phyloP scores from a whole-genome alignment of 2,113 vertebrate genomes.

The Mormoops blainvillei region DNA sequence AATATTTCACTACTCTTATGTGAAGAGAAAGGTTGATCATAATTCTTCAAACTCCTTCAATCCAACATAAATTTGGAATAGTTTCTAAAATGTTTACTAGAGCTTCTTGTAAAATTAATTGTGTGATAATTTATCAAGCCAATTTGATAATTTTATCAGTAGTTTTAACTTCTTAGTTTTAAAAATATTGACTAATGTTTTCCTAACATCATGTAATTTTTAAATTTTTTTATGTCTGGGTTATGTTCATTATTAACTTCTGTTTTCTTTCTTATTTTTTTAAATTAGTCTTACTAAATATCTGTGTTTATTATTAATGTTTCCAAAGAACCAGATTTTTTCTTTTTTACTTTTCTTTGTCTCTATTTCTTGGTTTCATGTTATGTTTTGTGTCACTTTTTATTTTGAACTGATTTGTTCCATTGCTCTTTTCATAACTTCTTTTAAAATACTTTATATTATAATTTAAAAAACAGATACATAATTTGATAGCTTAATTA shows the following conservation, averaged over 20 bases:
- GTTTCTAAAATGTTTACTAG: not conserved
- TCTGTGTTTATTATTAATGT: not conserved
- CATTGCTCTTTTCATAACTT: not conserved
- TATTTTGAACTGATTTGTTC: not conserved
- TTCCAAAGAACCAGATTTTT: not conserved
- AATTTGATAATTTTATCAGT: not conserved
- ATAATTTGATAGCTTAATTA: not conserved
- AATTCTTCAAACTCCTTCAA: not conserved
- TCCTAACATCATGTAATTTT: not conserved
- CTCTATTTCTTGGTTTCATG: not conserved
- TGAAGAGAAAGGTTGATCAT: not conserved
- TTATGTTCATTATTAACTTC: not conserved
- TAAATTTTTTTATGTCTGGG: not conserved
- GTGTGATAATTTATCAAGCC: not conserved
- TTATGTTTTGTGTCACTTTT: not conserved
- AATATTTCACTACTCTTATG: not conserved
- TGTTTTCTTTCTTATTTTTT: not conserved
- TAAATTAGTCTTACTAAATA: not conserved
- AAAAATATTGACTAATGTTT: not conserved
- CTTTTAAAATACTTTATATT: not conserved
- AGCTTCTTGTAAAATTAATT: not conserved
- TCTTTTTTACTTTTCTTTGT: not conserved
- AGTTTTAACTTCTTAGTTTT: not conserved
- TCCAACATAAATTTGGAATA: not conserved
- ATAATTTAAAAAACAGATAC: not conserved